These are phyloP conservation scores for Adelognathus sp. DNA, from an alignment of 2,888 invertebrate species.

Conservation along the genomic window DNA sequence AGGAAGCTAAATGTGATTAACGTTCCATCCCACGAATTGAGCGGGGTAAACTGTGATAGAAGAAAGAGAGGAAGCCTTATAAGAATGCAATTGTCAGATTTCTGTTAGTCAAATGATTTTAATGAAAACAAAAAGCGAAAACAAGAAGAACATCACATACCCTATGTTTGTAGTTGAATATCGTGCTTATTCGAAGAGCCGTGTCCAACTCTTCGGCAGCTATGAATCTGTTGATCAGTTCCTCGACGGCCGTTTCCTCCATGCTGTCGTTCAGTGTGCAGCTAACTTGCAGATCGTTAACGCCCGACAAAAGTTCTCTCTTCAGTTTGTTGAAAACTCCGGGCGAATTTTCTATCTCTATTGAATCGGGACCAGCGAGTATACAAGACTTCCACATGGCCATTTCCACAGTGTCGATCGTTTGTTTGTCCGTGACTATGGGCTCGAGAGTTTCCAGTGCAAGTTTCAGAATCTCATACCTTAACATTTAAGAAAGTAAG, in stretches of 20 bases:
- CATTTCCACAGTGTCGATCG: slow-evolving; percentile 75
- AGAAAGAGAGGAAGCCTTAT: too few species aligned
- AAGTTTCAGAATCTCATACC: slow-evolving; percentile 75
- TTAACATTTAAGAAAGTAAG: slow-evolving; percentile 26
- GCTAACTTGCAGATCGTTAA: slow-evolving; percentile 68
- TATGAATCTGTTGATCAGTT: slow-evolving; percentile 83
- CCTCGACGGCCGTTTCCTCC: slow-evolving; percentile 70
- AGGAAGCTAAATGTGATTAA: too few species aligned
- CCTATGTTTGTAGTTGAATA: slow-evolving; percentile 77
- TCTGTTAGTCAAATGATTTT: too few species aligned
- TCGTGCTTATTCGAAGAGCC: slow-evolving; percentile 83
- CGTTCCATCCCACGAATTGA: too few species aligned
- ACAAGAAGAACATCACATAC: too few species aligned
- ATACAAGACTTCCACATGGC: slow-evolving; percentile 80
- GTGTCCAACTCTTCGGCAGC: slow-evolving; percentile 84
- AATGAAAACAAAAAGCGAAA: too few species aligned
- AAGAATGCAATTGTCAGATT: too few species aligned
- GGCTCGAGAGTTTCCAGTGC: slow-evolving; percentile 74
- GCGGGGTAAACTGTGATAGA: too few species aligned
- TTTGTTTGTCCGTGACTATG: slow-evolving; percentile 68
- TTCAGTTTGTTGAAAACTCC: slow-evolving; percentile 72
- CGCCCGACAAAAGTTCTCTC: slow-evolving; percentile 72
- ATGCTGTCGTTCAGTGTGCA: slow-evolving; percentile 68
- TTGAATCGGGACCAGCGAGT: slow-evolving; percentile 73
- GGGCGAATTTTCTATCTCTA: slow-evolving; percentile 67